Base-by-base conservation (phyloP, 2,888 invertebrate genomes). In the Ceraclea dissimilis region DNA sequence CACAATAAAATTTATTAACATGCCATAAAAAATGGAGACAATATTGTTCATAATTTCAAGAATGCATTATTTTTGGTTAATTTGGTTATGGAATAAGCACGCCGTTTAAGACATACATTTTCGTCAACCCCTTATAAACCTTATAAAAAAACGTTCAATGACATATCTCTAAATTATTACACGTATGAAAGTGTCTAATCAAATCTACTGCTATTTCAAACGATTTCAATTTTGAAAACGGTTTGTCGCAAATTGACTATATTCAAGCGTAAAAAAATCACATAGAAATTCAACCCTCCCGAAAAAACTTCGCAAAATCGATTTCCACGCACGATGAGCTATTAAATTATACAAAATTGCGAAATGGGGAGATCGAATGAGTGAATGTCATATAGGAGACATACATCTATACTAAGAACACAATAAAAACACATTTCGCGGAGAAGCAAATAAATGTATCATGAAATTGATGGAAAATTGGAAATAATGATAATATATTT, bases 371-470 rank as follows among this genome's bases (percentile, higher is more conserved):
- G 39, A 39, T 39, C 8, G 39, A 39, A 26, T 26, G 50, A 17
- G 18, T 17, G 18, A 43, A 16, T n/a, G 43, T 8, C 13, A 18
- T 39, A 49, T 39, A 17, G 11, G 49, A 49, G n/a, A n/a, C n/a
- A n/a, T n/a, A n/a, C n/a, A n/a, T n/a, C n/a, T n/a, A n/a, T n/a
- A n/a, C n/a, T n/a, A n/a, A n/a, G n/a, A n/a, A n/a, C n/a, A n/a
- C n/a, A 39, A 49, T 49, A 49, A 49, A 53, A 54, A 49, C 48
- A 53, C 33, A 33, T 53, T 18, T 26, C 20, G 18, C 49, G 48
- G 47, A 19, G 17, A 34, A 39, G 47, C 54, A 11, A 39, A 54
- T 54, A 21, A 54, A 43, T 54, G 43, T 49, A 22, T 54, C 54
- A 43, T 39, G 26, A 49, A 54, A 43, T 44, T 54, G 54, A 13